phyloP scores from a whole-genome alignment of 2,888 invertebrate species.

The Lagria hirta region DNA sequence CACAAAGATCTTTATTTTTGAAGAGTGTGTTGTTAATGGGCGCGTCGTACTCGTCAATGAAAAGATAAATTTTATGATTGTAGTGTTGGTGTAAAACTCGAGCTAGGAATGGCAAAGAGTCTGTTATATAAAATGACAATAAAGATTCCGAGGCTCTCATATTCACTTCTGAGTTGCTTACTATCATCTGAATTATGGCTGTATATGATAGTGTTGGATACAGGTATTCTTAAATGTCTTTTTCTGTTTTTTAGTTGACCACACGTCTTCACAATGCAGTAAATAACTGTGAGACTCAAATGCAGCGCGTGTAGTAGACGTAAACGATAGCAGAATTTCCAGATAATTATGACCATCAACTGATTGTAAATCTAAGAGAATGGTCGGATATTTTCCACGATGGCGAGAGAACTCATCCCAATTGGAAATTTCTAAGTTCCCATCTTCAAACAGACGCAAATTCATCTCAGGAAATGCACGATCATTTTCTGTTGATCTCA shows the following conservation, averaged over 20 bases:
- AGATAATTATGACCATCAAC: slow-evolving; percentile 7
- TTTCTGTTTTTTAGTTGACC: slow-evolving; percentile 10
- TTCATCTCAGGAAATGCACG: slow-evolving; percentile 11
- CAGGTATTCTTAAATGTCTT: slow-evolving; percentile 1
- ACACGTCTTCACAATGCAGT: too few species aligned
- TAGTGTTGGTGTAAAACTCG: slow-evolving; percentile 3
- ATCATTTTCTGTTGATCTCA: slow-evolving; percentile 12
- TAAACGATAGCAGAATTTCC: slow-evolving; percentile 7
- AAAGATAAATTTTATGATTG: slow-evolving; percentile 7
- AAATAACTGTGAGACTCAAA: slow-evolving; percentile 6
- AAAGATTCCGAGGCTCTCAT: neutral
- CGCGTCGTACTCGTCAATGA: slow-evolving; percentile 1
- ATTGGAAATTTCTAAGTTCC: slow-evolving; percentile 11
- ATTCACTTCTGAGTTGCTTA: neutral
- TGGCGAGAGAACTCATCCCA: slow-evolving; percentile 10
- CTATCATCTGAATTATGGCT: neutral
- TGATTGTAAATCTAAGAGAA: slow-evolving; percentile 8
- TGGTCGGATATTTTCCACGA: slow-evolving; percentile 13
- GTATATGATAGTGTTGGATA: too few species aligned
- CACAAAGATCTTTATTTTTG: slow-evolving; percentile 7
- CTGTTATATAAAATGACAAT: slow-evolving; percentile 1
- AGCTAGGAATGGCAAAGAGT: slow-evolving; percentile 5
- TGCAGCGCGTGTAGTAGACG: neutral
- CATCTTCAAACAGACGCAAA: slow-evolving; percentile 10
- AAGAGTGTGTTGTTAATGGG: slow-evolving; percentile 11